phyloP scores from a whole-genome alignment of 2,113 vertebrate species.

The Mohoua ochrocephala region DNA sequence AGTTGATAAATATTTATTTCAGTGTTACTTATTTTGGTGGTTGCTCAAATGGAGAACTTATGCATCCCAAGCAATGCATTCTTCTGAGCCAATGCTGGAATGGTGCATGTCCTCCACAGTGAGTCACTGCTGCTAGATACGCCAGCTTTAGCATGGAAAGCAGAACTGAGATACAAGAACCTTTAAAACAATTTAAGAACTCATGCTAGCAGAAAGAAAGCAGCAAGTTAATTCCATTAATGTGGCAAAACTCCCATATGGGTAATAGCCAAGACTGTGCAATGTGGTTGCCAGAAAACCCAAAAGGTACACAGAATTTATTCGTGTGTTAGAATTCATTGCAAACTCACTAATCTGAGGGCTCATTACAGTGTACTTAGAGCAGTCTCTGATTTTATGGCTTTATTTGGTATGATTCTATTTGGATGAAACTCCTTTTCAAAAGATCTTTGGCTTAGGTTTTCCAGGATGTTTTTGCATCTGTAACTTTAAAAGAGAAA shows the following conservation, averaged over 20 bases:
- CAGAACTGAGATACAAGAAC: not conserved
- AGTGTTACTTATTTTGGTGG: not conserved
- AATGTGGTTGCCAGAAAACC: not conserved
- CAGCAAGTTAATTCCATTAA: not conserved
- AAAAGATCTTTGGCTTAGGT: not conserved
- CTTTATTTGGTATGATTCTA: not conserved
- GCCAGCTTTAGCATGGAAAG: not conserved
- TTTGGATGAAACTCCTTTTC: not conserved
- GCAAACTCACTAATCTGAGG: not conserved
- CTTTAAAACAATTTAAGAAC: not conserved
- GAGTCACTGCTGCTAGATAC: not conserved
- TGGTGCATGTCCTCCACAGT: not conserved
- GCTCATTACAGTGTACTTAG: not conserved
- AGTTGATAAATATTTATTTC: conserved; percentile 19
- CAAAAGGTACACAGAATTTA: not conserved
- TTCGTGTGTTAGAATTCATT: not conserved
- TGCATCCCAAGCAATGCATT: not conserved
- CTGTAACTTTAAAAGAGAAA: not conserved
- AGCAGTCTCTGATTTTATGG: not conserved
- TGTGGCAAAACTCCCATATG: not conserved
- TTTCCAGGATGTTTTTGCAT: not conserved
- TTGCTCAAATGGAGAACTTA: not conserved
- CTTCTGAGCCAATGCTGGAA: not conserved
- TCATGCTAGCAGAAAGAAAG: not conserved
- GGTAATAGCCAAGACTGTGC: not conserved